These are phyloP conservation scores for Diaphora mendica DNA, from an alignment of 2,888 invertebrate species.

Conservation along the genomic window DNA sequence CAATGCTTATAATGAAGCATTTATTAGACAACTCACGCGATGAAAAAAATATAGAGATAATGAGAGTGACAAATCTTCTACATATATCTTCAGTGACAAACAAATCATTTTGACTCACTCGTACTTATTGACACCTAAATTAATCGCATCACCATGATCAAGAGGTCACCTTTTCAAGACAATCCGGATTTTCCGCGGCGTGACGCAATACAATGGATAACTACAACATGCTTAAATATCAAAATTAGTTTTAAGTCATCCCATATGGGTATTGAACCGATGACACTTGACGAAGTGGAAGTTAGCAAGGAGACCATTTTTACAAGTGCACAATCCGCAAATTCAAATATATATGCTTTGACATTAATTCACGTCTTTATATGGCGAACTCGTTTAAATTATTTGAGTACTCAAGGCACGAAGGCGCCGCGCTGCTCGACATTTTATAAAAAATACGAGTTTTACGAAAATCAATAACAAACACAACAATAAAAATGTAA, in stretches of 20 bases:
- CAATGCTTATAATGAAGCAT: too few species aligned
- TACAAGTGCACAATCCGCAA: neutral
- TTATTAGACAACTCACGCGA: neutral
- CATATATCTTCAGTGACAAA: neutral
- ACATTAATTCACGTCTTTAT: conserved; percentile 1
- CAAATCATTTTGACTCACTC: neutral
- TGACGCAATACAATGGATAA: neutral
- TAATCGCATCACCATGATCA: too few species aligned
- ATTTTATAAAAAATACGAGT: conserved; percentile 32
- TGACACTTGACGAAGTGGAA: neutral
- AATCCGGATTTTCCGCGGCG: neutral
- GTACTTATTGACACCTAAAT: neutral
- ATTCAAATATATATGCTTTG: neutral
- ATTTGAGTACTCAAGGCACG: conserved; percentile 4
- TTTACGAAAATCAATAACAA: conserved; percentile 44
- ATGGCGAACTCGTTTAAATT: neutral
- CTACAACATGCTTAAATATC: neutral
- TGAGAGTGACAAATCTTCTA: neutral
- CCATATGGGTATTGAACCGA: neutral
- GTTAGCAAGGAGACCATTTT: neutral
- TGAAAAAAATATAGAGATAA: neutral
- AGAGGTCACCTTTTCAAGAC: neutral
- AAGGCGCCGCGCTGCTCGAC: conserved; percentile 17
- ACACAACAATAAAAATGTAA: conserved; percentile 46
- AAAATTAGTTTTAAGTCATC: neutral